A percentile compares a stretch with the other conserved stretches of the same genome.
phyloP scores from a whole-genome alignment of 2,113 vertebrate genomes.

The Proterorhinus semilunaris region DNA sequence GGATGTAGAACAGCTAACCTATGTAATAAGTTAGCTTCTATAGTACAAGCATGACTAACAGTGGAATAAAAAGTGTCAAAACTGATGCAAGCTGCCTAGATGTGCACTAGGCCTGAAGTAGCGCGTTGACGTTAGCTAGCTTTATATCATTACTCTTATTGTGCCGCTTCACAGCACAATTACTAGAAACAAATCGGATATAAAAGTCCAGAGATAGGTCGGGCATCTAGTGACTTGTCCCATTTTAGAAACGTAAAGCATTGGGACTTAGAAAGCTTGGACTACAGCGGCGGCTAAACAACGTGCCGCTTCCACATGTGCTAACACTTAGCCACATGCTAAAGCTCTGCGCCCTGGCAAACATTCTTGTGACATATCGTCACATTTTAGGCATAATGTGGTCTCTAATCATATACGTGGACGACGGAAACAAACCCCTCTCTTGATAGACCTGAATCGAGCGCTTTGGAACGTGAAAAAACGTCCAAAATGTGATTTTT shows the following conservation, averaged over 20 bases:
- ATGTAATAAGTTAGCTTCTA: too few species aligned
- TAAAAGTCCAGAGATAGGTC: too few species aligned
- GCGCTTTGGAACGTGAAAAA: fast-evolving
- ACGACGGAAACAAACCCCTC: fast-evolving
- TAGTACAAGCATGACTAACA: too few species aligned
- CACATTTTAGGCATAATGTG: fast-evolving
- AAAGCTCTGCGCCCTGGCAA: conserved; percentile 26
- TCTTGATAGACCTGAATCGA: fast-evolving
- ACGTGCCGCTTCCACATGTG: conserved; percentile 62
- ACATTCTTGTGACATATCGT: conserved; percentile 24
- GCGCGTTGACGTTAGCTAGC: conserved; percentile 24
- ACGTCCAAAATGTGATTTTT: background rate
- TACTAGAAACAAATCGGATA: too few species aligned
- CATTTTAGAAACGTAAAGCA: fast-evolving
- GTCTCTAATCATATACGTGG: fast-evolving
- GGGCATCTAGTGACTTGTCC: background rate
- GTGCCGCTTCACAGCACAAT: too few species aligned
- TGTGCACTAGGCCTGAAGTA: conserved; percentile 28
- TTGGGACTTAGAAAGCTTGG: too few species aligned
- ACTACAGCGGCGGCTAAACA: background rate
- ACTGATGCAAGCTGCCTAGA: too few species aligned
- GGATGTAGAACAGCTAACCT: too few species aligned
- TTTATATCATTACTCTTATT: background rate
- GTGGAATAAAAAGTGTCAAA: too few species aligned
- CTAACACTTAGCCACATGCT: conserved; percentile 54